Percentiles rank a stretch among this genome's conserved stretches.
Evolutionary conservation across 2,888 invertebrate species (phyloP).

Genomic region (Hydrotaea cyrtoneurina): DNA sequence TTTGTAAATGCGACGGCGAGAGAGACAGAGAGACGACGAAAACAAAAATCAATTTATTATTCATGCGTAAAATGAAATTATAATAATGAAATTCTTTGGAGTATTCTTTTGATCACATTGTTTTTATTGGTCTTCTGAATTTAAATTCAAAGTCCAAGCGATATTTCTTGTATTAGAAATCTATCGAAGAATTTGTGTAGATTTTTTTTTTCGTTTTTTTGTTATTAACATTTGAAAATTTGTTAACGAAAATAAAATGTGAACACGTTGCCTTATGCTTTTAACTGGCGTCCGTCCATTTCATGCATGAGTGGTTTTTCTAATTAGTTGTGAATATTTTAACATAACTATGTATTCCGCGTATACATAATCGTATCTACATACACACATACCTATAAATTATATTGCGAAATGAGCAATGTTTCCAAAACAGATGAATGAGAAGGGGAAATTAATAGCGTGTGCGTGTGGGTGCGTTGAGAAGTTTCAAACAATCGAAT

Average conservation of each 20-base stretch:
- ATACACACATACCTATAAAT: not conserved
- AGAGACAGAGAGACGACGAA: not conserved
- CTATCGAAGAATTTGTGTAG: not conserved
- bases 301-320: conserved; percentile 50
- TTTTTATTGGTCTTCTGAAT: not conserved
- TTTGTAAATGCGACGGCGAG: no score
- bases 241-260: not conserved
- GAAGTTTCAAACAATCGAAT: no score
- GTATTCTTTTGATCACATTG: not conserved
- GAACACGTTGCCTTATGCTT: not conserved
- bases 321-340: conserved; percentile 47
- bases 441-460: not conserved
- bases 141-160: not conserved
- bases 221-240: not conserved
- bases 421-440: no score
- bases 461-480: no score
- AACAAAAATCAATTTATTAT: not conserved
- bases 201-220: not conserved
- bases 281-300: not conserved
- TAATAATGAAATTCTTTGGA: not conserved
- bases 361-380: not conserved
- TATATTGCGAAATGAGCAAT: not conserved
- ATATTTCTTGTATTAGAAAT: not conserved
- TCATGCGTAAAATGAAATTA: not conserved
- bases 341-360: not conserved